Conservation (phyloP, 1,140 invertebrate species). For the Chymomyza costata region DNA sequence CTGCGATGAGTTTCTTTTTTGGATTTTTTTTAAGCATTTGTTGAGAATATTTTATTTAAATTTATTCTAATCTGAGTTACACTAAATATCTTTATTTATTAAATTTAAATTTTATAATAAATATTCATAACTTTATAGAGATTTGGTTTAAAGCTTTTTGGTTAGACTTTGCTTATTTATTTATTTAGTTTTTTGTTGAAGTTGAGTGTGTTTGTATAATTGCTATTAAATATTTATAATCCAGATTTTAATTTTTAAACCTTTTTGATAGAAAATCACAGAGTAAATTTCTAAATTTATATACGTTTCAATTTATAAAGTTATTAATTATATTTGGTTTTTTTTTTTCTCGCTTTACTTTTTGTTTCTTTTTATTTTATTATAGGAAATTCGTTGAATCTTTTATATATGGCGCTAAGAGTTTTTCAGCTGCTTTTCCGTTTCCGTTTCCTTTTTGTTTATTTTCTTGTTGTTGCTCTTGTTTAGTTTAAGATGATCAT, state of each 20-base stretch:
- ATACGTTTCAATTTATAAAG: constrained; percentile 17
- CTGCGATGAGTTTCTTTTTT: not conserved
- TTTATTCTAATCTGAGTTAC: constrained; percentile 18
- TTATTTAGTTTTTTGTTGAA: constrained; percentile 29
- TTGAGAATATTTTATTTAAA: not conserved
- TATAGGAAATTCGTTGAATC: constrained; percentile 68
- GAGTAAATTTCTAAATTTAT: constrained; percentile 67
- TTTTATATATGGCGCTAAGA: constrained; percentile 34
- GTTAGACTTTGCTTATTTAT: constrained; percentile 11
- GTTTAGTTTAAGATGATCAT: not conserved
- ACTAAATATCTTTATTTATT: constrained; percentile 17
- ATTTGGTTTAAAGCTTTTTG: constrained; percentile 49
- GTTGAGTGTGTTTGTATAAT: constrained; percentile 33
- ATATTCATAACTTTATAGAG: constrained; percentile 33
- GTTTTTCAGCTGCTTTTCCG: constrained; percentile 7
- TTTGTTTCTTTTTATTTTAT: constrained; percentile 33
- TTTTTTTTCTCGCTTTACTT: constrained; percentile 26
- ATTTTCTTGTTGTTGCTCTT: not conserved
- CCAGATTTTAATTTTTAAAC: constrained; percentile 54
- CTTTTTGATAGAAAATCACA: constrained; percentile 72
- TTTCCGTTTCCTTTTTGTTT: not conserved
- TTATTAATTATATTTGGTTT: constrained; percentile 13
- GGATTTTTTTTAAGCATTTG: not conserved
- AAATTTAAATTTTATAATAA: constrained; percentile 1
- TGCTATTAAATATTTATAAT: constrained; percentile 43